Conservation (phyloP, 1,140 invertebrate genomes). For the Lithobius niger region DNA sequence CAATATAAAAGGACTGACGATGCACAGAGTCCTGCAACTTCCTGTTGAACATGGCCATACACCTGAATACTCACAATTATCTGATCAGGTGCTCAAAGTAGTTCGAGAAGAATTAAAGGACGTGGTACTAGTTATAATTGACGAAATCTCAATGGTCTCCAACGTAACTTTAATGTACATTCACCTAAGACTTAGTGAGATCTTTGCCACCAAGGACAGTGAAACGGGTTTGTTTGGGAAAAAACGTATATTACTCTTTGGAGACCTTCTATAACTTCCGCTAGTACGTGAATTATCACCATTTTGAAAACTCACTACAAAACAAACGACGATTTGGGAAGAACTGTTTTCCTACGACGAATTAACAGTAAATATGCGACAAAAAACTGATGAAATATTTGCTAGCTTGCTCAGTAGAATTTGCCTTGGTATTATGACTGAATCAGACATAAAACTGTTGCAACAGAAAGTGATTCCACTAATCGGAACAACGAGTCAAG, state of each 20-base stretch:
- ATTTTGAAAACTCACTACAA: background rate
- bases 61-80: slow-evolving; percentile 2
- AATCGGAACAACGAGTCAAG: background rate
- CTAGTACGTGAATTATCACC: background rate
- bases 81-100: slow-evolving; percentile 4
- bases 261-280: background rate
- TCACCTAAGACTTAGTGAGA: background rate
- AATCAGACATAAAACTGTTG: background rate
- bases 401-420: background rate
- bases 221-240: background rate
- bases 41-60: slow-evolving; percentile 7
- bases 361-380: slow-evolving; percentile 4
- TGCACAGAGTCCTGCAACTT: slow-evolving; percentile 13
- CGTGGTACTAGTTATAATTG: slow-evolving; percentile 9
- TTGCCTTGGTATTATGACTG: background rate
- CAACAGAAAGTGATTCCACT: background rate
- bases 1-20: slow-evolving; percentile 13
- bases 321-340: background rate
- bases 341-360: slow-evolving; percentile 9
- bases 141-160: slow-evolving; percentile 8
- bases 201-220: slow-evolving; percentile 4
- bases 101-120: slow-evolving; percentile 6
- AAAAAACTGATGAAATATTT: background rate
- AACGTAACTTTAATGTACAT: background rate
- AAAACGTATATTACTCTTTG: background rate